A percentile compares a stretch with the other conserved stretches of the same genome.
These are phyloP conservation scores for Euura lappo DNA, from an alignment of 1,140 invertebrate species.

Conservation along the genomic window DNA sequence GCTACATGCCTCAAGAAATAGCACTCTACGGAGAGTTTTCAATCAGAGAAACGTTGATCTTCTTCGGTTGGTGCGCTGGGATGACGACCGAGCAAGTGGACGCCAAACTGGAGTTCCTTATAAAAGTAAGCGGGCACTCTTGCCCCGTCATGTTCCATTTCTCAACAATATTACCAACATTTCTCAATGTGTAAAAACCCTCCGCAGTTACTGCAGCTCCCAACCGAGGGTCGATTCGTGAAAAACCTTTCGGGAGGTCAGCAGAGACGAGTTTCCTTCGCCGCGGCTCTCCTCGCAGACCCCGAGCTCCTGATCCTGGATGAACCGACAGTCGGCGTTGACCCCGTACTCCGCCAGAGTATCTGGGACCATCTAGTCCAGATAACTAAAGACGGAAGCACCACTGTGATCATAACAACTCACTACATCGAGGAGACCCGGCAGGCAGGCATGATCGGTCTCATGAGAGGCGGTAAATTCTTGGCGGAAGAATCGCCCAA, in stretches of 20 bases:
- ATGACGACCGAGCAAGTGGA: conserved; percentile 78
- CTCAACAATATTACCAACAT: conserved; percentile 16
- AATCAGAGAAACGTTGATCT: conserved; percentile 88
- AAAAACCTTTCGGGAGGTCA: conserved; percentile 91
- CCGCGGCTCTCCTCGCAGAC: conserved; percentile 85
- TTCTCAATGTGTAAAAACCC: conserved; percentile 29
- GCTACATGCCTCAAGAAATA: conserved; percentile 83
- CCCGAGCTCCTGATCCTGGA: conserved; percentile 92
- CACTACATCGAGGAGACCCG: conserved; percentile 98
- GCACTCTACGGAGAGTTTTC: conserved; percentile 92
- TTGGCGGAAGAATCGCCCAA: conserved; percentile 90
- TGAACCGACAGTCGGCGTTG: conserved; percentile 94
- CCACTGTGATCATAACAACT: conserved; percentile 96
- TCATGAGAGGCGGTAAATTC: conserved; percentile 91
- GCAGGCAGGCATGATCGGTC: conserved; percentile 87
- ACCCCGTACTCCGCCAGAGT: conserved; percentile 88
- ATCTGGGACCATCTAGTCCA: conserved; percentile 96
- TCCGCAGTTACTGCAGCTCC: conserved; percentile 63
- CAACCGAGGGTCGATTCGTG: conserved; percentile 69
- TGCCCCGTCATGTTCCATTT: not conserved
- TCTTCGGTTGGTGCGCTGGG: conserved; percentile 88
- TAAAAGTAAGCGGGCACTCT: conserved; percentile 65
- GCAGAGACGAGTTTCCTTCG: conserved; percentile 86
- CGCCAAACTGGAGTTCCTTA: conserved; percentile 79
- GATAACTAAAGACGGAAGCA: conserved; percentile 83